A percentile compares a stretch with the other conserved stretches of the same genome.
phyloP scores from a whole-genome alignment of 2,888 invertebrate genomes.

The Epiperipatus broadwayi region DNA sequence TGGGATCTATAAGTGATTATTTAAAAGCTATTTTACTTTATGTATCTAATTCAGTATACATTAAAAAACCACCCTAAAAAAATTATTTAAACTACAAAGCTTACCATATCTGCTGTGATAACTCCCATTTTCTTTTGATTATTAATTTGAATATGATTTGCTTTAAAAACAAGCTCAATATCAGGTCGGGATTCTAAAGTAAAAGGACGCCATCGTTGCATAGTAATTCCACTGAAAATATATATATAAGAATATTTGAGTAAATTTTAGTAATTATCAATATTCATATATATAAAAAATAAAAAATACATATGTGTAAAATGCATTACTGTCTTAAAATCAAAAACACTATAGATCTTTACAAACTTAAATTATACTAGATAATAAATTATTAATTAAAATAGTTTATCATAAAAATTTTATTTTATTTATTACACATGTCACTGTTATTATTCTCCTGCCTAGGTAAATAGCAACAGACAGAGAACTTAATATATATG shows the following conservation, averaged over 20 bases:
- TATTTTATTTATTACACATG: too few species aligned
- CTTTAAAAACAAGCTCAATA: constrained; percentile 48
- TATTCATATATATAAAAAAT: constrained; percentile 3
- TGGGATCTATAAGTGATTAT: too few species aligned
- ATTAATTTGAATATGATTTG: constrained; percentile 42
- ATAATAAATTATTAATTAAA: too few species aligned
- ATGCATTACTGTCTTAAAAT: too few species aligned
- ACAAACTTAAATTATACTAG: too few species aligned
- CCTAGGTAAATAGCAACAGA: too few species aligned
- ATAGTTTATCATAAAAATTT: too few species aligned
- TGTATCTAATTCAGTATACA: too few species aligned
- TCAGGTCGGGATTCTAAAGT: constrained; percentile 40
- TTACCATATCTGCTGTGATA: constrained; percentile 27
- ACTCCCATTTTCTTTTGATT: constrained; percentile 26
- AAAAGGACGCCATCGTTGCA: constrained; percentile 49
- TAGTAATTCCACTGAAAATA: constrained; percentile 47
- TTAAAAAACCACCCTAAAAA: not conserved
- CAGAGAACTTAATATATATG: too few species aligned
- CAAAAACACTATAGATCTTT: too few species aligned
- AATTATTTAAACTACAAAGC: constrained; percentile 8
- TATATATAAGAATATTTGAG: constrained; percentile 1
- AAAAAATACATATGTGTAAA: constrained; percentile 3
- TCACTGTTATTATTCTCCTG: too few species aligned
- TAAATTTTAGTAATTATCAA: not conserved
- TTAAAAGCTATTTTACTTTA: too few species aligned